Evolutionary conservation across 2,888 invertebrate genomes (phyloP).

Genomic region (Lamellibrachia satsuma): DNA sequence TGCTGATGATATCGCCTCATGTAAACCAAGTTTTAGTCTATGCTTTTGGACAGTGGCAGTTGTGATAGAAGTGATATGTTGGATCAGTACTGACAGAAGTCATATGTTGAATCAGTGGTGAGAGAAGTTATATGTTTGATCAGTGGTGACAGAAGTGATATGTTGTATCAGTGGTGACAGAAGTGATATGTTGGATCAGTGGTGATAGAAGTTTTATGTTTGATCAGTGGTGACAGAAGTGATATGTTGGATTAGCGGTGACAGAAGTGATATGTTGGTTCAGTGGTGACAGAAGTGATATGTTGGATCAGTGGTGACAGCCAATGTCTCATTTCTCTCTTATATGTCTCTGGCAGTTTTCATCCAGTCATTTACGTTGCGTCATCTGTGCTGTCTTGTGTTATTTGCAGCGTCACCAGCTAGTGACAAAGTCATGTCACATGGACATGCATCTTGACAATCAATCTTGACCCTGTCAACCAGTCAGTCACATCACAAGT

Average conservation of each 20-base stretch:
- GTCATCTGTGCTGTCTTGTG: not conserved
- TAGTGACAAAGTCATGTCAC: not conserved
- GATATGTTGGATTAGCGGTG: not conserved
- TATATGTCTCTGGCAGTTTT: not conserved
- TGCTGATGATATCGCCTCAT: too few species aligned
- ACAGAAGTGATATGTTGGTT: not conserved
- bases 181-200: not conserved
- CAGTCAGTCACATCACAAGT: not conserved
- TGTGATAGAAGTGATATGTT: not conserved
- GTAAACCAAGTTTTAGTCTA: not conserved
- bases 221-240: not conserved
- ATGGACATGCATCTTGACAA: not conserved
- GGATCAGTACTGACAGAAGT: not conserved
- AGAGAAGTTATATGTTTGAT: not conserved
- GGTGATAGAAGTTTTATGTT: not conserved
- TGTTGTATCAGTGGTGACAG: not conserved
- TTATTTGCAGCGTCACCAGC: not conserved
- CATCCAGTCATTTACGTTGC: not conserved
- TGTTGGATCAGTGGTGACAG: not conserved
- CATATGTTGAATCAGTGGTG: not conserved
- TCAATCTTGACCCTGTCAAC: not conserved
- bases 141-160: not conserved
- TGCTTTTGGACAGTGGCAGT: not conserved
- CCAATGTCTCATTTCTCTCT: not conserved
- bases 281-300: not conserved